phyloP scores from a whole-genome alignment of 1,140 invertebrate species.

The Pseudachorutes palmiensis region DNA sequence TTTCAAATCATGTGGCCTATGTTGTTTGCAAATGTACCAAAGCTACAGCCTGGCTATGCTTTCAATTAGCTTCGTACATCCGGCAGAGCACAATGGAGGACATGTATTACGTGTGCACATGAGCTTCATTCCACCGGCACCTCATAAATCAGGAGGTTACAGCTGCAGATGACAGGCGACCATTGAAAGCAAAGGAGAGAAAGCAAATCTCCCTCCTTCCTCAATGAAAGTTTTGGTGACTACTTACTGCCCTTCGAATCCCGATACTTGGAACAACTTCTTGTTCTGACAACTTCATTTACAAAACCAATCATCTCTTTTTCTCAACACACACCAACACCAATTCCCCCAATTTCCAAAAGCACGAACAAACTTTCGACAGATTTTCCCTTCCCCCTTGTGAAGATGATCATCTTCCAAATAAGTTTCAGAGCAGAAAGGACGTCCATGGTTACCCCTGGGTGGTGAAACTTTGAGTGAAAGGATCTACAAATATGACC shows the following conservation, averaged over 20 bases:
- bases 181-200: conserved; percentile 18
- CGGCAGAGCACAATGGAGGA: too few relatives aligned
- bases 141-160: conserved; percentile 34
- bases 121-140: conserved; percentile 28
- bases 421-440: too few relatives aligned
- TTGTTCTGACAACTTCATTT: conserved; percentile 35
- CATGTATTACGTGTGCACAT: conserved; percentile 26
- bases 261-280: conserved; percentile 17
- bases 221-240: conserved; percentile 3
- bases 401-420: too few relatives aligned
- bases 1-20: too few relatives aligned
- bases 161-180: conserved; percentile 33
- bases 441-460: too few relatives aligned
- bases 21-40: too few relatives aligned
- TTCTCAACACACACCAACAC: too few relatives aligned
- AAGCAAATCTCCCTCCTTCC: too few relatives aligned
- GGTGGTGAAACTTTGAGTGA: too few relatives aligned
- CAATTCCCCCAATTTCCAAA: conserved; percentile 2
- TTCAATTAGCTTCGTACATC: too few relatives aligned
- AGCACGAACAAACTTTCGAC: conserved; percentile 17
- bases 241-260: background rate
- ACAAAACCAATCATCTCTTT: conserved; percentile 29
- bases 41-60: too few relatives aligned
- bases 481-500: too few relatives aligned
- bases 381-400: conserved; percentile 17